Percentiles rank a stretch among this genome's conserved stretches.
These are phyloP conservation scores for Corythornis leucogaster DNA, from an alignment of 2,797 vertebrate genomes.

Conservation along the genomic window DNA sequence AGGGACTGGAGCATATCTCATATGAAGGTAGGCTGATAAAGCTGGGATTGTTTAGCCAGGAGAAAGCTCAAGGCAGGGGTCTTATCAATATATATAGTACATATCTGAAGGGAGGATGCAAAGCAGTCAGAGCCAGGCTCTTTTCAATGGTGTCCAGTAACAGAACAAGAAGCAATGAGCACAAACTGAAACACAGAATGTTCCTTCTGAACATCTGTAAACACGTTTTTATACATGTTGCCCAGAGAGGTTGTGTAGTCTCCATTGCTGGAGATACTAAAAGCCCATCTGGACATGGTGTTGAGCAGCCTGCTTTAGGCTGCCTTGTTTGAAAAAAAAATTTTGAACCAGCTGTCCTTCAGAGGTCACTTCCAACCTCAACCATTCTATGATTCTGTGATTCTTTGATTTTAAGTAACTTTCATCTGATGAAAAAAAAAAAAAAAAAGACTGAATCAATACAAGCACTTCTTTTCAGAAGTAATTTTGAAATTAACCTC, in stretches of 20 bases:
- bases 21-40: not conserved
- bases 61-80: not conserved
- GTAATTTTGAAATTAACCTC: not conserved
- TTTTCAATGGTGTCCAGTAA: not conserved
- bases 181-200: not conserved
- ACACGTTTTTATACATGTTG: not conserved
- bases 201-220: not conserved
- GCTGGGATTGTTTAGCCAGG: fast-evolving
- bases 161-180: no score
- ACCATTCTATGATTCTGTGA: not conserved
- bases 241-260: not conserved
- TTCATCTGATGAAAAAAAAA: not conserved
- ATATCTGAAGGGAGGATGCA: not conserved
- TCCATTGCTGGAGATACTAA: not conserved
- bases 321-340: not conserved
- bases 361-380: not conserved
- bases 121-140: not conserved
- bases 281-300: not conserved
- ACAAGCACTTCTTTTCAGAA: not conserved
- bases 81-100: not conserved
- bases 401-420: not conserved
- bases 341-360: not conserved
- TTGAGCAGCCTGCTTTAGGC: not conserved
- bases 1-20: not conserved
- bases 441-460: not conserved